These are phyloP conservation scores for Apostichopus leukothele DNA, from an alignment of 53 echinoderm and acorn worm species.

Conservation along the genomic window DNA sequence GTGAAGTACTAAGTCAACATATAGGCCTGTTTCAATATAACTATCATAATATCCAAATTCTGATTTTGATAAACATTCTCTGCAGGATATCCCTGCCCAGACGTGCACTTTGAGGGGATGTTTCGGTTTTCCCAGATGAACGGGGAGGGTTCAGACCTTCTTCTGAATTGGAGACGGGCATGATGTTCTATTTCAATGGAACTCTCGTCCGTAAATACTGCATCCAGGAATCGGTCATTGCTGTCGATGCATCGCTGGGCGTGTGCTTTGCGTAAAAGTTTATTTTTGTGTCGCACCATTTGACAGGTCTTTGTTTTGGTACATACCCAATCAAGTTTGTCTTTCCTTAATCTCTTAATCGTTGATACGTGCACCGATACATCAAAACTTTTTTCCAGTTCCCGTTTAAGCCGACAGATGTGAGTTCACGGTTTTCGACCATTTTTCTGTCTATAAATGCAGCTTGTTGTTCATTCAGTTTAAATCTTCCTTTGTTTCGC, in stretches of 20 bases:
- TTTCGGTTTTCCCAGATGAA: conserved; percentile 42
- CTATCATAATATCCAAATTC: too few relatives aligned
- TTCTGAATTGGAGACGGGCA: conserved; percentile 32
- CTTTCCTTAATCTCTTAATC: conserved; percentile 29
- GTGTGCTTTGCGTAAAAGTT: conserved; percentile 7
- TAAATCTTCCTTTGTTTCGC: not conserved
- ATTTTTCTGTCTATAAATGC: conserved; percentile 14
- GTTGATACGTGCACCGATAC: conserved; percentile 13
- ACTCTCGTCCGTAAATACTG: conserved; percentile 55
- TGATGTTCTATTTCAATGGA: conserved; percentile 44
- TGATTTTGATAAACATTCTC: too few relatives aligned
- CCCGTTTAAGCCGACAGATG: not conserved
- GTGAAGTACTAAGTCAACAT: too few relatives aligned
- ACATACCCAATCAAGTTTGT: conserved; percentile 45
- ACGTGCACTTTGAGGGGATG: conserved; percentile 52
- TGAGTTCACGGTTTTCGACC: conserved; percentile 8
- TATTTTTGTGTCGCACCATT: conserved; percentile 13
- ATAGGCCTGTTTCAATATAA: too few relatives aligned
- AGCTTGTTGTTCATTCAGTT: not conserved
- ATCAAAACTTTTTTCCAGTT: not conserved
- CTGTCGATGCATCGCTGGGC: not conserved
- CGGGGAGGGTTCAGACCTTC: not conserved
- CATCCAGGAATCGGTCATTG: conserved; percentile 39
- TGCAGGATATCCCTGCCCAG: conserved; percentile 55
- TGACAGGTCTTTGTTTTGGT: conserved; percentile 16